Percentiles rank a stretch among this genome's conserved stretches.
These are phyloP conservation scores for Drosophila mulleri DNA, from an alignment of 2,888 invertebrate genomes.

Conservation along the genomic window DNA sequence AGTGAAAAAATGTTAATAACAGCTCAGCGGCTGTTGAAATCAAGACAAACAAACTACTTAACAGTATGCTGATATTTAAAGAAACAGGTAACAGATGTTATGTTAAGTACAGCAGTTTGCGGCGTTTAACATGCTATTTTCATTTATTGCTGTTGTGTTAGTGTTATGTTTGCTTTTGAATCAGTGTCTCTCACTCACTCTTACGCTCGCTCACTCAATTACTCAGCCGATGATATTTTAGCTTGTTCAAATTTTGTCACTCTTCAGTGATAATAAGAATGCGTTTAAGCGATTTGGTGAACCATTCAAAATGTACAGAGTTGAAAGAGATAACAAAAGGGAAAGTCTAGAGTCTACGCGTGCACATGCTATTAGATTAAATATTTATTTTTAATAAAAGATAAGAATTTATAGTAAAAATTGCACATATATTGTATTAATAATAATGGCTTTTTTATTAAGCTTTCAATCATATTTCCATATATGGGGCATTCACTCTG, in stretches of 20 bases:
- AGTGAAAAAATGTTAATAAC: conserved; percentile 7
- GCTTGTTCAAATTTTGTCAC: conserved; percentile 30
- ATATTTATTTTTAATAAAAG: background rate
- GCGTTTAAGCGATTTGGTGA: conserved; percentile 6
- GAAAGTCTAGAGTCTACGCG: background rate
- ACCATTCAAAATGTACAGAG: background rate
- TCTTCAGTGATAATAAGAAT: conserved; percentile 24
- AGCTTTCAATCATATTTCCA: background rate
- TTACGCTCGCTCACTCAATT: background rate
- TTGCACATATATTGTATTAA: background rate
- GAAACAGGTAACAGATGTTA: background rate
- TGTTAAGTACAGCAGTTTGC: background rate
- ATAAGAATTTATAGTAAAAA: background rate
- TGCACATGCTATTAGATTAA: background rate
- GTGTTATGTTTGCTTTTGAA: background rate
- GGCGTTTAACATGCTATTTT: background rate
- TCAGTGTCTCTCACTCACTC: background rate
- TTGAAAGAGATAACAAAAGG: background rate
- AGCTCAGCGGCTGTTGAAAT: background rate
- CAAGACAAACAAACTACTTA: background rate
- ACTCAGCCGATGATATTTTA: background rate
- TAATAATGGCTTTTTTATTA: conserved; percentile 1
- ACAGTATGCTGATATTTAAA: background rate
- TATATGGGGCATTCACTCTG: conserved; percentile 44
- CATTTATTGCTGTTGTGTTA: conserved; percentile 6